Evolutionary conservation across 1,140 invertebrate genomes (phyloP).

Genomic region (Thereuonema tuberculata): DNA sequence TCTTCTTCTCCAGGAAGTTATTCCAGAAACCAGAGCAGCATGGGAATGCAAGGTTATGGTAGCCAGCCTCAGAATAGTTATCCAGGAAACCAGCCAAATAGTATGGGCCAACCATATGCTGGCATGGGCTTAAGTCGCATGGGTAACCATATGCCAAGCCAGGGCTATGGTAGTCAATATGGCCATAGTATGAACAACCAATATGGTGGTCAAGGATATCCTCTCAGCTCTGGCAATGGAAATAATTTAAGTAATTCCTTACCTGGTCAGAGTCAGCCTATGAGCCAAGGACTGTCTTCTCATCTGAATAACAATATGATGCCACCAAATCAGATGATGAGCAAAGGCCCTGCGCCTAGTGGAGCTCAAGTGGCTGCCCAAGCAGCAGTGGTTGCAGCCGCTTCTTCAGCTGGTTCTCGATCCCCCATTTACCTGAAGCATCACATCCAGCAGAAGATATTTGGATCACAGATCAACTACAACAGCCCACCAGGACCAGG

Average conservation of each 20-base stretch:
- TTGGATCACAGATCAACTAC: constrained; percentile 5
- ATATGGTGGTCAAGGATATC: constrained; percentile 23
- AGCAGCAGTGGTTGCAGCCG: constrained; percentile 31
- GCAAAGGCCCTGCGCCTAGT: constrained; percentile 19
- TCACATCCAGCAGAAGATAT: constrained; percentile 34
- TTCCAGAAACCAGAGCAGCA: constrained; percentile 31
- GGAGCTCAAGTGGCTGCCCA: constrained; percentile 33
- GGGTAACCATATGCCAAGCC: constrained; percentile 14
- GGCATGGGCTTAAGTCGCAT: constrained; percentile 21
- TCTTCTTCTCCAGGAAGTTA: constrained; percentile 33
- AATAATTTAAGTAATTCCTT: background rate
- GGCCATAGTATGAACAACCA: constrained; percentile 26
- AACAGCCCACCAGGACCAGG: constrained; percentile 14
- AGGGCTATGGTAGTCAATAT: constrained; percentile 13
- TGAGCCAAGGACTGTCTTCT: constrained; percentile 18
- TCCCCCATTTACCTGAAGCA: constrained; percentile 45
- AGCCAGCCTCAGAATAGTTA: constrained; percentile 23
- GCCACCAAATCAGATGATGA: constrained; percentile 19
- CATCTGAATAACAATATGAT: constrained; percentile 17
- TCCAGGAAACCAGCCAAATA: constrained; percentile 25
- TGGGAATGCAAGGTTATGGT: constrained; percentile 26
- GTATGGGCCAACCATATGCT: constrained; percentile 1
- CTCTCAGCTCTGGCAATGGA: background rate
- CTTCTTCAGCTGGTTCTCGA: constrained; percentile 22
- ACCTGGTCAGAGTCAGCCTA: constrained; percentile 9